Base-by-base conservation (phyloP, 2,888 invertebrate genomes). In the Autographa gamma region DNA sequence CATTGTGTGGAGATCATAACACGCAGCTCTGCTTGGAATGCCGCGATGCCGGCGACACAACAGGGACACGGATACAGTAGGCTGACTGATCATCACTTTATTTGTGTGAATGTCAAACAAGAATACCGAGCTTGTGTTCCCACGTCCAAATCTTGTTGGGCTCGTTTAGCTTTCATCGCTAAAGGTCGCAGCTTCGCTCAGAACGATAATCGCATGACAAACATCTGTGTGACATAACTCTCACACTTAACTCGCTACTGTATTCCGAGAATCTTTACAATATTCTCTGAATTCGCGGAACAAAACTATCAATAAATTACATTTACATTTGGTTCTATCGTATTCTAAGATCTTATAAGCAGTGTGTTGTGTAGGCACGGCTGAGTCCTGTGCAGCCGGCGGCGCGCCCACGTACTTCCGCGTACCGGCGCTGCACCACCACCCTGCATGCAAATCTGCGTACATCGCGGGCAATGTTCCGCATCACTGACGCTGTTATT, bases 1-100 rank as follows among this genome's bases (percentile, higher is more conserved):
- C 7, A 70, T 62, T 69, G 61, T 66, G 74, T 74, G 58, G 69
- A 66, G 32, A 64, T 66, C 61, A 64, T 61, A 59, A 52, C 34
- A 31, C 38, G n/a, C 18, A 14, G 31, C 31, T 16, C 1, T 32
- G 60, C 34, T 6, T 52, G 9, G 58, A 31, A 4, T 11, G 34
- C 9, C 11, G 9, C 54, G 19, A 4, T 11, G 34, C 9, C 11
- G 19, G 18, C 25, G 54, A 56, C 13, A 25, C 54, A 56, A 25
- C 54, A 56, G 19, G 25, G 4, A 13, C 3, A 13, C 9, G 54
- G 19, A 19, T 43, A 16, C 43, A 43, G 43, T 14, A 43, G 43
- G 16, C 16, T 5, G 43, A 43, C n/a, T 38, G 11, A 48, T n/a
- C 48, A 48, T 48, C 48, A 16, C 4, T n/a, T 48, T 48, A 48